Percentiles rank a stretch among this genome's conserved stretches.
These are phyloP conservation scores for Pseudococcus viburni DNA, from an alignment of 2,888 invertebrate genomes.

Conservation along the genomic window DNA sequence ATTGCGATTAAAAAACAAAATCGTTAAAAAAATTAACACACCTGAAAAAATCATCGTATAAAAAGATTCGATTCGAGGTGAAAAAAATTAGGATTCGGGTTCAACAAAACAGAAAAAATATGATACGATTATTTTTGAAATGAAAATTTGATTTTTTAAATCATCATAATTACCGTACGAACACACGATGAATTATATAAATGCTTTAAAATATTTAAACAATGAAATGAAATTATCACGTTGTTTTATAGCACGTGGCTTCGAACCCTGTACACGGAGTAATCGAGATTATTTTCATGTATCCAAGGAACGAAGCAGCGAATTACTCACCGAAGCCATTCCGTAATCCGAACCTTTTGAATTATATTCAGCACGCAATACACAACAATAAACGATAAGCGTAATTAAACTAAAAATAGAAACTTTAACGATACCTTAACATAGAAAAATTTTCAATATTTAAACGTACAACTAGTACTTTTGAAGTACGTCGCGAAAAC, in stretches of 20 bases:
- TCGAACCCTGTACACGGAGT: neutral
- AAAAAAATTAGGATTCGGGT: neutral
- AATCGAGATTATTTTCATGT: neutral
- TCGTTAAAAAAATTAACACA: conserved; percentile 6
- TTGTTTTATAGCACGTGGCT: neutral
- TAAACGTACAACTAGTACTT: neutral
- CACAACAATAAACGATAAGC: conserved; percentile 43
- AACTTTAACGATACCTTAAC: conserved; percentile 14
- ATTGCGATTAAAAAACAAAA: neutral
- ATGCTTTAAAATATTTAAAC: conserved; percentile 13
- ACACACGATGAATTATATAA: neutral
- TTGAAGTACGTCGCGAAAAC: neutral
- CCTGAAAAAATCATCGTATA: neutral
- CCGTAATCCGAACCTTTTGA: neutral
- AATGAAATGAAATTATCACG: conserved; percentile 19
- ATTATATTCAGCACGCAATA: conserved; percentile 28
- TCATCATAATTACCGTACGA: neutral
- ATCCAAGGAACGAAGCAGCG: neutral
- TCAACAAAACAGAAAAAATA: neutral
- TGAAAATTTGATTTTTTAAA: neutral
- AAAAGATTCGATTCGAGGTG: neutral
- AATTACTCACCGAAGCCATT: neutral
- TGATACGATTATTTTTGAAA: neutral
- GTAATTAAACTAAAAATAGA: conserved; percentile 35
- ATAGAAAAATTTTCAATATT: neutral